Percentiles rank a stretch among this genome's conserved stretches.
phyloP scores from a whole-genome alignment of 2,888 invertebrate species.

The Cephonodes hylas region DNA sequence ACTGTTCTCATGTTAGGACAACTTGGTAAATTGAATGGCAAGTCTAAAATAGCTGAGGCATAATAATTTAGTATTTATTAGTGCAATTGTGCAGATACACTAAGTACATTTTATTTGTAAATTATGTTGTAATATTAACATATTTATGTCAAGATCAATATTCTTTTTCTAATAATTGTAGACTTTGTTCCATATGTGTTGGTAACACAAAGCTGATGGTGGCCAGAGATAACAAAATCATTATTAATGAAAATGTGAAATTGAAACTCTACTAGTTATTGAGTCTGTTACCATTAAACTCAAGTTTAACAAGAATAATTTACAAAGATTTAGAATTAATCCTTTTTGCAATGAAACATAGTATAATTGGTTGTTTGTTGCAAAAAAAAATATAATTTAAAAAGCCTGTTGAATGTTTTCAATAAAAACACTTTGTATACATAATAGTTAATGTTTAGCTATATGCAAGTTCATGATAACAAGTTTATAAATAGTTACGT shows the following conservation, averaged over 20 bases:
- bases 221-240: too few relatives aligned
- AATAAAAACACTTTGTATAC: too few relatives aligned
- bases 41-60: constrained; percentile 64
- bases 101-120: constrained; percentile 13
- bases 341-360: too few relatives aligned
- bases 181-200: background rate
- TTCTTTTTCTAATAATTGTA: background rate
- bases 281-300: background rate
- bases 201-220: too few relatives aligned
- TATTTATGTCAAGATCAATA: constrained; percentile 1
- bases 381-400: too few relatives aligned
- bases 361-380: too few relatives aligned
- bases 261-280: background rate
- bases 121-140: constrained; percentile 6
- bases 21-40: constrained; percentile 65
- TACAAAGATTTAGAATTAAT: too few relatives aligned
- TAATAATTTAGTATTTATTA: constrained; percentile 28
- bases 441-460: too few relatives aligned
- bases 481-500: too few relatives aligned
- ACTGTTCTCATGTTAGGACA: constrained; percentile 75
- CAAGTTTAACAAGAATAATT: background rate
- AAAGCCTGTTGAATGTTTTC: too few relatives aligned
- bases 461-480: too few relatives aligned
- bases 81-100: constrained; percentile 10
- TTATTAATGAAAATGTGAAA: too few relatives aligned